A percentile compares a stretch with the other conserved stretches of the same genome.
phyloP scores from a whole-genome alignment of 2,888 invertebrate species.

The Thymelicus acteon region DNA sequence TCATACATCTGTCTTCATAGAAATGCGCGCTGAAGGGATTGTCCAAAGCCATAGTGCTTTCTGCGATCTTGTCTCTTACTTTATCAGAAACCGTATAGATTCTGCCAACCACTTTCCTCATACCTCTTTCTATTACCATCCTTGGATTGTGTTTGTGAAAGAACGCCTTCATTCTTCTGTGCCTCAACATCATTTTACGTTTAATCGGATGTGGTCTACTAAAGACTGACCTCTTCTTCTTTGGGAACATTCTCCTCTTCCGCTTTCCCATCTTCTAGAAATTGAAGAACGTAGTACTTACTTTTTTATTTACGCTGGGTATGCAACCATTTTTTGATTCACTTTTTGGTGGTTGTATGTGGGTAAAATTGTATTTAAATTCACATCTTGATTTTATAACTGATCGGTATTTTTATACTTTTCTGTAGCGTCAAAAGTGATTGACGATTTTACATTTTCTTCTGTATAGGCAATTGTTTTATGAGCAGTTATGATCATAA shows the following conservation, averaged over 20 bases:
- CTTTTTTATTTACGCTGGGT: conserved; percentile 10
- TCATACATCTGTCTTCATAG: conserved; percentile 65
- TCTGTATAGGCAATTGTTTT: conserved; percentile 26
- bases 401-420: conserved; percentile 18
- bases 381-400: conserved; percentile 41
- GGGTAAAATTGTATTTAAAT: conserved; percentile 16
- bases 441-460: conserved; percentile 18
- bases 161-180: conserved; percentile 63
- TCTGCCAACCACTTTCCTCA: conserved; percentile 62
- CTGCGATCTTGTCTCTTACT: conserved; percentile 67
- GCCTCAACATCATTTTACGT: conserved; percentile 61
- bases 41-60: conserved; percentile 63
- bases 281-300: background rate
- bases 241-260: conserved; percentile 59
- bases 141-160: conserved; percentile 63
- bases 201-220: conserved; percentile 68
- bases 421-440: conserved; percentile 17
- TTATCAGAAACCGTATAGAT: conserved; percentile 66
- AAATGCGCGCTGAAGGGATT: conserved; percentile 69
- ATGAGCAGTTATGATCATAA: conserved; percentile 11
- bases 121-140: conserved; percentile 51
- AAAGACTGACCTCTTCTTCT: conserved; percentile 64
- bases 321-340: conserved; percentile 18
- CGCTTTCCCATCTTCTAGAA: conserved; percentile 58
- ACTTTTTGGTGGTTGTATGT: conserved; percentile 12